Percentiles rank a stretch among this genome's conserved stretches.
These are phyloP conservation scores for Trypoxylon attenuatum DNA, from an alignment of 2,888 invertebrate genomes.

Conservation along the genomic window DNA sequence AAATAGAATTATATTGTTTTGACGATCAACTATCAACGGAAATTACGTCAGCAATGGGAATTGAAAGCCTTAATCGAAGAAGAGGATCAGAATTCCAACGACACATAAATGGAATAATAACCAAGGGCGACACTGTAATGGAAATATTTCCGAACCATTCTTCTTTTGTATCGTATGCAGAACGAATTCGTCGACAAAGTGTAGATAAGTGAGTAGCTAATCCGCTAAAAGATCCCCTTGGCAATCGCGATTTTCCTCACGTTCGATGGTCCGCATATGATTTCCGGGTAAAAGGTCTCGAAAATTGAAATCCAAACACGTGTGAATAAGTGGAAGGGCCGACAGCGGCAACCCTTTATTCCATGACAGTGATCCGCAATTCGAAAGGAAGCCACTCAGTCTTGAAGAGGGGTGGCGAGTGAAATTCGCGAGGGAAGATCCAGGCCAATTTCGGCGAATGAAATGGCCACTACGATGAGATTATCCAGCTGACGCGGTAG, in stretches of 20 bases:
- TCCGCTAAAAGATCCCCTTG: neutral
- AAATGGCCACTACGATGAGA: conserved; percentile 34
- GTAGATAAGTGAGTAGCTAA: neutral
- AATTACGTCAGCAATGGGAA: too few species aligned
- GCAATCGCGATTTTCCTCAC: neutral
- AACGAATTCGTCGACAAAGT: too few species aligned
- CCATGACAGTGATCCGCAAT: neutral
- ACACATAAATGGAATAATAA: too few species aligned
- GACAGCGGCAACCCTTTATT: conserved; percentile 2
- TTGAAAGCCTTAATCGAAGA: too few species aligned
- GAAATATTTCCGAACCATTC: too few species aligned
- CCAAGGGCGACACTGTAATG: too few species aligned
- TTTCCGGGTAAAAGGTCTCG: neutral
- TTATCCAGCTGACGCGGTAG: conserved; percentile 36
- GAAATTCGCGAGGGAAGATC: neutral
- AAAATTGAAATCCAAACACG: conserved; percentile 14
- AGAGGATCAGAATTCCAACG: too few species aligned
- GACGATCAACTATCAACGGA: too few species aligned
- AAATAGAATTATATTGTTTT: too few species aligned
- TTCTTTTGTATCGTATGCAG: too few species aligned
- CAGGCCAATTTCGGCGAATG: conserved; percentile 25
- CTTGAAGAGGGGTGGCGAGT: conserved; percentile 9
- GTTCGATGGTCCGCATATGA: neutral
- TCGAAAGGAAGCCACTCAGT: neutral
- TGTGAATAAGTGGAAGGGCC: conserved; percentile 10